Evolutionary conservation across 1,140 invertebrate genomes (phyloP), one percentile per base, ranked within the genome.

Genomic region (Drosophila equinoxialis): DNA sequence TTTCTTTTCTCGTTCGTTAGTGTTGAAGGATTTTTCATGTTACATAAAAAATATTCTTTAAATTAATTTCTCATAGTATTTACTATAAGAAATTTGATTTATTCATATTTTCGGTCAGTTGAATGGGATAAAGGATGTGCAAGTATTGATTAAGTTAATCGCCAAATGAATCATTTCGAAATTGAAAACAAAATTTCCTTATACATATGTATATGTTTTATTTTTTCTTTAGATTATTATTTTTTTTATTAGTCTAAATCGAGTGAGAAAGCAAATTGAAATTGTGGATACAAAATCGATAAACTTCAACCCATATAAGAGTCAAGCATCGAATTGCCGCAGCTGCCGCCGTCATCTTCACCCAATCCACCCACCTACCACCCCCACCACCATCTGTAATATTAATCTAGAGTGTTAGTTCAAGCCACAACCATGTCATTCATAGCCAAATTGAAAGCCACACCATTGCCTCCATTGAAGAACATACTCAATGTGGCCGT

Each of bases 401-500:
- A 54, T 54, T 55, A 65, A 37, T 62, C 77, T 65, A 41, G n/a
- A 57, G 48, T 35, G 54, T 37, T 37, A 59, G 45, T 54, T 68
- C 58, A 67, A 69, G 64, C 64, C 68, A 58, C 48, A 74, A 83
- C 71, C 68, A 92, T 92, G 91, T 83, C 91, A 78, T 92, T 92
- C 77, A 80, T 92, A 80, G 81, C 89, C 72, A 91, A 92, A 78
- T 77, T 92, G 54, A 91, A 91, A 77, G 85, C 90, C 60, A 80
- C 79, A 42, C 83, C 90, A 77, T 93, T 96, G 77, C 96, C 96
- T 13, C 95, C 96, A 33, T 90, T 96, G 54, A 94, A 94, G 77
- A 96, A 96, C 81, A 95, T 95, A 14, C 90, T 97, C 71, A 96
- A 96, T 87, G 96, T 96, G 60, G 95, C 96, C 2, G 95, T 96